Evolutionary conservation across 2,797 vertebrate species (phyloP).

Genomic region (Spinus pinus): DNA sequence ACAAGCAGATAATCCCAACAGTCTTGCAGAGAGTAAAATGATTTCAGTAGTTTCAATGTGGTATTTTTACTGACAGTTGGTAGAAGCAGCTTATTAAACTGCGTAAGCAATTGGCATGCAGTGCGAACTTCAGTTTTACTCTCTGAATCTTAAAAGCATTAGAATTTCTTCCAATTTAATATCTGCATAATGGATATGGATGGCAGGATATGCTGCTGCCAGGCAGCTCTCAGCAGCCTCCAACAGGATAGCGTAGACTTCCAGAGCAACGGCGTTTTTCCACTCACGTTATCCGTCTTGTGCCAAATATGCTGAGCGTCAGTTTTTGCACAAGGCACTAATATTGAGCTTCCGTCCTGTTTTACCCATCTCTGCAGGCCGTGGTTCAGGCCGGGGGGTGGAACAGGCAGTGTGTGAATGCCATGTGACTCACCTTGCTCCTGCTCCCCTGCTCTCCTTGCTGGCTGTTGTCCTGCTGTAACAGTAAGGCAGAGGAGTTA

Average conservation of each 20-base stretch:
- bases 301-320: not conserved
- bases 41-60: not conserved
- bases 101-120: constrained; percentile 9
- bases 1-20: not conserved
- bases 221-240: not conserved
- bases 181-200: constrained; percentile 37
- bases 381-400: not conserved
- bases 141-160: constrained; percentile 54
- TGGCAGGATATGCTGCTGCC: not conserved
- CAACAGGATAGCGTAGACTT: not conserved
- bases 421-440: constrained; percentile 49
- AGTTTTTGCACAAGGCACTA: not conserved
- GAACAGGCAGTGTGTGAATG: not conserved
- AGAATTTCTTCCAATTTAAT: constrained; percentile 39
- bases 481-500: constrained; percentile 17
- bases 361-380: not conserved
- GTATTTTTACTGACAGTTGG: constrained; percentile 4
- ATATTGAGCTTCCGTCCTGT: not conserved
- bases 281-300: not conserved
- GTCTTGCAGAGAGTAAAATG: not conserved
- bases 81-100: constrained; percentile 33
- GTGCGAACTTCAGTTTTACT: constrained; percentile 28
- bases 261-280: not conserved
- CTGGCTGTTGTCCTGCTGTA: not conserved
- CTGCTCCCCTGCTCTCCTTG: constrained; percentile 6